Percentiles rank a stretch among this genome's conserved stretches.
These are phyloP conservation scores for Camelus bactrianus DNA, from an alignment of 2,113 vertebrate species.

Conservation along the genomic window DNA sequence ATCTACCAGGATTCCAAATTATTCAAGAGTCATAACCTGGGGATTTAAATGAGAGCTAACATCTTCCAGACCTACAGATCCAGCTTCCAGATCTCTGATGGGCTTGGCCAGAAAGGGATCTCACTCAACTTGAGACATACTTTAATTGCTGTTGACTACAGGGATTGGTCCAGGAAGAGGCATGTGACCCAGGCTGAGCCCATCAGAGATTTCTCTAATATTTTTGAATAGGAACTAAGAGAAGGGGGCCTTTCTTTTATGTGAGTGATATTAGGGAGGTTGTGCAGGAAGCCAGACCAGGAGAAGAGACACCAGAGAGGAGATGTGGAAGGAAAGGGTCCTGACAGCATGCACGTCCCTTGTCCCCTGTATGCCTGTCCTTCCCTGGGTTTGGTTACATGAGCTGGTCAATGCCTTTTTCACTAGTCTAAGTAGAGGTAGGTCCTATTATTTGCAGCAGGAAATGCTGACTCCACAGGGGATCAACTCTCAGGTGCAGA, in stretches of 20 bases:
- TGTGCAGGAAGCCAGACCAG: background rate
- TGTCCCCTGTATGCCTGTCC: background rate
- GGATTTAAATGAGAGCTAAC: background rate
- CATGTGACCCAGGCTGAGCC: background rate
- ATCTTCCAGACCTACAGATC: background rate
- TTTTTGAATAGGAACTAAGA: background rate
- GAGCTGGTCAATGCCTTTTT: background rate
- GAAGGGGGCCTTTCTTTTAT: background rate
- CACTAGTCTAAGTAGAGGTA: background rate
- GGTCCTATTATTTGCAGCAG: background rate
- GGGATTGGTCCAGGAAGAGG: background rate
- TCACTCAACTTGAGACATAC: background rate
- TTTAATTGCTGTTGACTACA: background rate
- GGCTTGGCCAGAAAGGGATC: background rate
- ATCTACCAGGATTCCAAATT: background rate
- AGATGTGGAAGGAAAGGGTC: background rate
- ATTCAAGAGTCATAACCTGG: background rate
- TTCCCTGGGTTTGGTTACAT: background rate
- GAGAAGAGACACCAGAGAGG: background rate
- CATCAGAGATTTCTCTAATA: background rate
- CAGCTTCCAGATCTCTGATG: background rate
- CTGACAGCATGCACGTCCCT: fast-evolving
- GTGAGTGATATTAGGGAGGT: background rate
- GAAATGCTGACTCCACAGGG: background rate
- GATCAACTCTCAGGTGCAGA: background rate